Evolutionary conservation across 1,140 invertebrate species (phyloP), one percentile per base, ranked within the genome.

Genomic region (Hirudo medicinalis): DNA sequence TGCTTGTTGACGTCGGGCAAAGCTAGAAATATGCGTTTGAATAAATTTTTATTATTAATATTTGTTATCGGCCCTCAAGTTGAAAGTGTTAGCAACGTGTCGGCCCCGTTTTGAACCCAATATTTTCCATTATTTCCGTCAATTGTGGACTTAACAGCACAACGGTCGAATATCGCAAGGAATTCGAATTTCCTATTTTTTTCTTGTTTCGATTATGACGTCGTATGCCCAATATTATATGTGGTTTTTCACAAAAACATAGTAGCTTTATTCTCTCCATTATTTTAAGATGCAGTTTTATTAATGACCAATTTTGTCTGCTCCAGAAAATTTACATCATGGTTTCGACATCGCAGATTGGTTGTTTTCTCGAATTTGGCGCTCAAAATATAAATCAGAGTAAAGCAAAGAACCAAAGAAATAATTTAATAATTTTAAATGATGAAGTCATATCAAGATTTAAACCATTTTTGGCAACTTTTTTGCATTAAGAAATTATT

Each of bases 161-260:
- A 63, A 25, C 57, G 57, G 22, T 63, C 57, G 57, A 63, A 63
- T 25, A 22, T 63, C 29, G 57, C 29, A 63, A 25, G 22, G 57
- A 63, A 25, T 63, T 63, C 29, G 57, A 32, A 63, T 63, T 63
- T 63, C 57, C 57, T 63, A 63, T 63, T 63, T 63, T 63, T 63
- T 63, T 63, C 9, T 25, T 63, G 22, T 32, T 63, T 32, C 22
- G 29, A 63, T 25, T 63, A 63, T 63, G 57, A 63, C 57, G 57
- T 63, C 29, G 43, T 49, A 49, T 49, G 43, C 43, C 13, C 43
- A 49, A 49, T 49, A 49, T 49, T 49, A 49, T 49, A 5, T 49
- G 43, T 49, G 43, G 43, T 49, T 49, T 49, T 49, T 49, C 43
- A 49, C 43, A 49, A 49, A 49, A 49, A 49, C 43, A 49, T 49